A percentile compares a stretch with the other conserved stretches of the same genome.
Conservation (phyloP, 1,140 invertebrate genomes). For the Theocolax elegans region DNA sequence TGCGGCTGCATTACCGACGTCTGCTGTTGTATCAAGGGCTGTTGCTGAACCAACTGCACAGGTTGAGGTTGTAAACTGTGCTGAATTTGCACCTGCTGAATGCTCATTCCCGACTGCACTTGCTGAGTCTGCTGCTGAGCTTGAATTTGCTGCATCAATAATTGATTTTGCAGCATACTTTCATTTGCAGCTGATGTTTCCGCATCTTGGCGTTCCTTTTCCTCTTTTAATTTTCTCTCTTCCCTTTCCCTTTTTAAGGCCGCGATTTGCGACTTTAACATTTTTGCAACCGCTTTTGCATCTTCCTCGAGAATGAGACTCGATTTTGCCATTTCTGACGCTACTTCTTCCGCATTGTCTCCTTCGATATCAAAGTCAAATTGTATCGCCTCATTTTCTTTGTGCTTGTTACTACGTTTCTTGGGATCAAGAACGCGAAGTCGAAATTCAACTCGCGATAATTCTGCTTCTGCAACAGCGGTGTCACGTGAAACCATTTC, state of each 20-base stretch:
- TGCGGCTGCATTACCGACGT: constrained; percentile 74
- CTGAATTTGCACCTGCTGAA: constrained; percentile 63
- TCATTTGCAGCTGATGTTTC: constrained; percentile 53
- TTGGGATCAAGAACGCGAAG: constrained; percentile 96
- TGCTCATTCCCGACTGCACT: constrained; percentile 65
- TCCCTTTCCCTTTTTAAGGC: constrained; percentile 74
- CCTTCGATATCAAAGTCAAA: constrained; percentile 96
- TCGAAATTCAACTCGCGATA: constrained; percentile 82
- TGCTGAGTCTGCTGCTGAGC: constrained; percentile 67
- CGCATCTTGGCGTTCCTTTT: constrained; percentile 64
- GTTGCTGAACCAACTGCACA: constrained; percentile 62
- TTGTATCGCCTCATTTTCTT: constrained; percentile 99
- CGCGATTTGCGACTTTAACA: constrained; percentile 86
- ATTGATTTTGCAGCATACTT: constrained; percentile 62
- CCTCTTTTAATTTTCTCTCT: constrained; percentile 68
- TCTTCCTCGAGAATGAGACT: constrained; percentile 93
- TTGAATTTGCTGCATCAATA: constrained; percentile 71
- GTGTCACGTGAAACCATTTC: constrained; percentile 87
- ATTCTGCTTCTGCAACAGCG: constrained; percentile 65
- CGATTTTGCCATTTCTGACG: constrained; percentile 94
- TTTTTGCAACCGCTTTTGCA: constrained; percentile 85
- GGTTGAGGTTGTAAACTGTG: constrained; percentile 62
- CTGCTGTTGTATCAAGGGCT: constrained; percentile 63
- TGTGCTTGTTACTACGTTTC: constrained; percentile 93
- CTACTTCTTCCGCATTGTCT: constrained; percentile 95